These are phyloP conservation scores for Drosophila parvula DNA, from an alignment of 1,140 invertebrate genomes.

Conservation along the genomic window DNA sequence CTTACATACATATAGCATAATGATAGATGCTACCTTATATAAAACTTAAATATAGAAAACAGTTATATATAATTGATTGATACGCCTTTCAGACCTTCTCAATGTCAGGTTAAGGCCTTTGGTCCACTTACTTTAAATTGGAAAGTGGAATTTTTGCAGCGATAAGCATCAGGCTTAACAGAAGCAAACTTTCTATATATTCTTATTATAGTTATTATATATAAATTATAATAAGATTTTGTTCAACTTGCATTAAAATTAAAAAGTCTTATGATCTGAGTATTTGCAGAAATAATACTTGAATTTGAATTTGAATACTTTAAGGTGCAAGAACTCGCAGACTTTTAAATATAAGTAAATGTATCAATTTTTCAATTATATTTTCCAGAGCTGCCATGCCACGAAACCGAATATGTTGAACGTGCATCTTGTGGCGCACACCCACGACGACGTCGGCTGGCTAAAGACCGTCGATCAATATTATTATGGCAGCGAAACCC, in stretches of 20 bases:
- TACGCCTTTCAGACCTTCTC: neutral
- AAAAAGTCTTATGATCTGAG: too few relatives aligned
- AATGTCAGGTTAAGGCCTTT: neutral
- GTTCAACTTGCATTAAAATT: neutral
- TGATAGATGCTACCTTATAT: neutral
- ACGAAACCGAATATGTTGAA: constrained; percentile 85
- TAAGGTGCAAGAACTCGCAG: neutral
- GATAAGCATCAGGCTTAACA: neutral
- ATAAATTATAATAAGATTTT: too few relatives aligned
- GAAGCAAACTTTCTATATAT: neutral
- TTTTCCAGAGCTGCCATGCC: constrained; percentile 63
- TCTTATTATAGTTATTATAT: neutral
- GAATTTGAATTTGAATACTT: too few relatives aligned
- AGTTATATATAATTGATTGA: neutral
- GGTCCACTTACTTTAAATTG: neutral
- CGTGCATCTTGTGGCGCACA: constrained; percentile 92
- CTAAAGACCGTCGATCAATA: constrained; percentile 94
- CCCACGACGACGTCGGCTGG: constrained; percentile 97
- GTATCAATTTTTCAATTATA: neutral
- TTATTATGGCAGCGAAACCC: constrained; percentile 85
- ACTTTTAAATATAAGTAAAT: neutral
- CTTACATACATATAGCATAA: neutral
- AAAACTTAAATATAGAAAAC: neutral
- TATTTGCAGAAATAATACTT: too few relatives aligned
- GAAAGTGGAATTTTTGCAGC: neutral